Evolutionary conservation across 2,888 invertebrate species (phyloP).

Genomic region (Thymelicus sylvestris): DNA sequence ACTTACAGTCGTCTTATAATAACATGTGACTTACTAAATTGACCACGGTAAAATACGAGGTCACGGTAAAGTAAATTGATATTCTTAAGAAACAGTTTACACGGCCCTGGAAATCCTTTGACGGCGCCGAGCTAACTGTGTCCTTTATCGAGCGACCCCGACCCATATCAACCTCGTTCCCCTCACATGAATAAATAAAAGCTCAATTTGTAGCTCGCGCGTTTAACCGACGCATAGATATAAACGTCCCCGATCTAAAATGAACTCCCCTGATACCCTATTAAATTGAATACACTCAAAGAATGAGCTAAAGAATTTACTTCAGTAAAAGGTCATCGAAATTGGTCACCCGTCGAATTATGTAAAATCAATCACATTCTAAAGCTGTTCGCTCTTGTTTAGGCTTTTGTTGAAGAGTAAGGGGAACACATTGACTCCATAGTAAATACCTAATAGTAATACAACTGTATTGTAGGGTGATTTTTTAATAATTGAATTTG

Average conservation of each 20-base stretch:
- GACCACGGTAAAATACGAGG: constrained; percentile 22
- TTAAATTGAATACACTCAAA: constrained; percentile 25
- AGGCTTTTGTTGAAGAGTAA: constrained; percentile 53
- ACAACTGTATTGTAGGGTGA: constrained; percentile 4
- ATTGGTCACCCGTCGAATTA: constrained; percentile 55
- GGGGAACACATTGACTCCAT: constrained; percentile 39
- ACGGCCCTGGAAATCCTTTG: constrained; percentile 62
- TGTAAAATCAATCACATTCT: constrained; percentile 60
- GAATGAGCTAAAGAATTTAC: constrained; percentile 13
- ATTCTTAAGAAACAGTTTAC: constrained; percentile 57
- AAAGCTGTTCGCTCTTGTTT: constrained; percentile 56
- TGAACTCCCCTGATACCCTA: constrained; percentile 52
- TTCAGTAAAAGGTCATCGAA: constrained; percentile 45
- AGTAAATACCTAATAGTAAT: constrained; percentile 9
- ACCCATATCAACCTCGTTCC: constrained; percentile 78
- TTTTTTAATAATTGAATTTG: background rate
- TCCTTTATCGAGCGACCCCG: constrained; percentile 78
- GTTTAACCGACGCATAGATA: constrained; percentile 71
- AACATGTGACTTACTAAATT: constrained; percentile 30
- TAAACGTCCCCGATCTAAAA: constrained; percentile 63
- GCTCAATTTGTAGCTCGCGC: constrained; percentile 79
- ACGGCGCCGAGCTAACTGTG: constrained; percentile 61
- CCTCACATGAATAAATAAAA: constrained; percentile 82
- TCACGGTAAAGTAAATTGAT: constrained; percentile 51
- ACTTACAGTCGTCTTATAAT: background rate